Evolutionary conservation across 1,140 invertebrate genomes (phyloP), one percentile per base, ranked within the genome.

Genomic region (Drosophila nigrodunni): DNA sequence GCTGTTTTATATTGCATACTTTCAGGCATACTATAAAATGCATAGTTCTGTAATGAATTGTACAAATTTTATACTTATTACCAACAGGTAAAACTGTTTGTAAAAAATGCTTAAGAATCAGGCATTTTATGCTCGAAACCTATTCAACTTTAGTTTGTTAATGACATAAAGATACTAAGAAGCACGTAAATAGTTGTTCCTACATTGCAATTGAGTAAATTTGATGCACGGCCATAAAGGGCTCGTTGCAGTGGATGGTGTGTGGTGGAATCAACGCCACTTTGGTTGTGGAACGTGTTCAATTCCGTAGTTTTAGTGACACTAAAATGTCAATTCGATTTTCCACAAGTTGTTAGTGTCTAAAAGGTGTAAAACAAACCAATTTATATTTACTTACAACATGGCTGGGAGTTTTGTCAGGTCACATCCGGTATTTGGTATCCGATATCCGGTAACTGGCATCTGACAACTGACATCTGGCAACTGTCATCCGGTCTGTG

Each of bases 291-390:
- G 11, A 15, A 30, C 59, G 43, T 55, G 18, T 10, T 21, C 8
- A 13, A 41, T 39, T 49, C 35, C 37, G 58, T 55, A 39, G 3
- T 61, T 66, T 66, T 60, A 73, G 69, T 66, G 61, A 57, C 74
- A 66, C 37, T 77, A 57, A 73, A 77, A 60, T 39, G 13, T 10
- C 11, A 34, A 55, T 71, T 57, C 41, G 13, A 49, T 35, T 50
- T 57, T 57, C 34, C 13, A 61, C n/a, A 47, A 60, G 72, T 71
- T 66, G 61, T 67, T 39, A 57, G 54, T 54, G 54, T 49, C 43
- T 50, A 57, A 55, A 57, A 60, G 70, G 74, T 77, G 74, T 77
- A 73, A 61, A 71, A 72, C 73, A 30, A 68, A 61, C 62, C 70
- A 73, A 77, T 77, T 77, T 77, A 60, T 73, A 64, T 75, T 75